Conservation (phyloP, 2,113 vertebrate genomes). For the Trematocara macrostoma region DNA sequence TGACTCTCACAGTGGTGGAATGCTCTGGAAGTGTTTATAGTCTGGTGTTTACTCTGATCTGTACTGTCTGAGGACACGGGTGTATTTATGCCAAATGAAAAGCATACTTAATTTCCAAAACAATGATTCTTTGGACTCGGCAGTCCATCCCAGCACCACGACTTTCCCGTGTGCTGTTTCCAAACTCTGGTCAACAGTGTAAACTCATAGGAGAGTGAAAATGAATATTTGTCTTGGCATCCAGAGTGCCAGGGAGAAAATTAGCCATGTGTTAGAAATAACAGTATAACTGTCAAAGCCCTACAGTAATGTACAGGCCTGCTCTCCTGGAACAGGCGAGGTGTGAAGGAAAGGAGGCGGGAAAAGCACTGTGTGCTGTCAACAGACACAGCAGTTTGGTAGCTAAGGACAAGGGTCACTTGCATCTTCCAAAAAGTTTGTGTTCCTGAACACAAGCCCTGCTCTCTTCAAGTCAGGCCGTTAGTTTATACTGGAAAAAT, state of each 20-base stretch:
- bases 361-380: neutral
- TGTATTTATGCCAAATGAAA: constrained; percentile 1
- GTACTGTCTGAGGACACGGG: neutral
- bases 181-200: constrained; percentile 13
- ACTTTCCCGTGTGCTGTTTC: constrained; percentile 37
- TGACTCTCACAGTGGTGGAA: constrained; percentile 7
- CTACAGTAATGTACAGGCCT: constrained; percentile 9
- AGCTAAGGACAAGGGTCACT: constrained; percentile 10
- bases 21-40: neutral
- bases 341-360: neutral
- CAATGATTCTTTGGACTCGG: neutral
- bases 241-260: constrained; percentile 53
- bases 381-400: neutral
- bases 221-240: constrained; percentile 64
- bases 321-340: neutral
- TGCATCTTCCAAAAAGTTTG: neutral
- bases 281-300: constrained; percentile 36
- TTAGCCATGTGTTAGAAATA: constrained; percentile 51
- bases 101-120: neutral
- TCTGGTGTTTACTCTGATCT: neutral
- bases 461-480: neutral
- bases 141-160: neutral
- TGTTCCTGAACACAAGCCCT: neutral
- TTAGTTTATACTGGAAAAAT: neutral
- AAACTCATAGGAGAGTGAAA: constrained; percentile 46